These are phyloP conservation scores for Diploptera punctata DNA, from an alignment of 2,888 invertebrate genomes.

Conservation along the genomic window DNA sequence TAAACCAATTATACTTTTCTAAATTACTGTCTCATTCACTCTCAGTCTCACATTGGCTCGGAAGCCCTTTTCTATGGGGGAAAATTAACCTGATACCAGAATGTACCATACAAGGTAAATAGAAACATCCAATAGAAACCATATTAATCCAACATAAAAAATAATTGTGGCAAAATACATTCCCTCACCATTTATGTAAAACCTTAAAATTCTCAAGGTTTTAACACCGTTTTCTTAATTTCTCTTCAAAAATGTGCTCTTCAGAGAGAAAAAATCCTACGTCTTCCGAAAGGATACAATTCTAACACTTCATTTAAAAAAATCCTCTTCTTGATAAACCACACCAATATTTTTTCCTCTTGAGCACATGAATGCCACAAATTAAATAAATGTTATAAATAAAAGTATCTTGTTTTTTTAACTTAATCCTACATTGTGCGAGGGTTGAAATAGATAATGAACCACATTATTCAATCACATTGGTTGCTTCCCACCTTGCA, in stretches of 20 bases:
- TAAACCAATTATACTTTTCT: too few relatives aligned
- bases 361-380: background rate
- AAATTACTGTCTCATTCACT: background rate
- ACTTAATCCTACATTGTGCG: background rate
- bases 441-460: background rate
- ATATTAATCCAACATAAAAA: background rate
- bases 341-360: constrained; percentile 5
- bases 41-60: background rate
- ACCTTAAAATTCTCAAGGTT: background rate
- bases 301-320: background rate
- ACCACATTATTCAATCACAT: background rate
- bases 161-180: constrained; percentile 2
- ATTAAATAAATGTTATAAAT: background rate
- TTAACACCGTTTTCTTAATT: background rate
- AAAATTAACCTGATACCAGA: background rate
- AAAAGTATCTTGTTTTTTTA: background rate
- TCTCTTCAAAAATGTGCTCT: background rate
- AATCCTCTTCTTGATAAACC: background rate
- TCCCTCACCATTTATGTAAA: background rate
- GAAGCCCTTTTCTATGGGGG: background rate
- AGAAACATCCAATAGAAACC: constrained; percentile 1
- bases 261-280: background rate
- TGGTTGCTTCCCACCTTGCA: constrained; percentile 6
- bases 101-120: background rate
- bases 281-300: background rate